These are phyloP conservation scores for Paracentrotus lividus DNA, from an alignment of 53 echinoderm and acorn worm genomes.

Conservation along the genomic window DNA sequence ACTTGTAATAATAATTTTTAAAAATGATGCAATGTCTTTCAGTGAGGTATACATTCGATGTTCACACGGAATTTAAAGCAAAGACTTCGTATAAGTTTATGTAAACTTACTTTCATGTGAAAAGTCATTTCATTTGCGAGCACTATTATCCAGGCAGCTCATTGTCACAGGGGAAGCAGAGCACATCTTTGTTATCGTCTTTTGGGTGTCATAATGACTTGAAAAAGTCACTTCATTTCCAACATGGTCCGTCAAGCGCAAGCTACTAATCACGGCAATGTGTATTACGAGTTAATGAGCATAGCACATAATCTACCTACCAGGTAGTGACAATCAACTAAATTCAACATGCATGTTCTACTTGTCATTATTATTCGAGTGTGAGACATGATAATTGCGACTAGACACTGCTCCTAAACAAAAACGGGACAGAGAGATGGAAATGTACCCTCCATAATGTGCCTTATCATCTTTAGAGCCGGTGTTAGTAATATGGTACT, in stretches of 20 bases:
- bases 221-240: constrained; percentile 40
- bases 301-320: constrained; percentile 22
- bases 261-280: background rate
- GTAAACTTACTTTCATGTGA: too few species aligned
- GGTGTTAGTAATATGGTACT: too few species aligned
- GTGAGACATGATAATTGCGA: background rate
- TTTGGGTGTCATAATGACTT: background rate
- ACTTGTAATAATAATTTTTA: too few species aligned
- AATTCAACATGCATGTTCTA: background rate
- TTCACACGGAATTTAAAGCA: too few species aligned
- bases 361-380: background rate
- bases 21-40: too few species aligned
- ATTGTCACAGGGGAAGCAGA: background rate
- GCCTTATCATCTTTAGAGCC: too few species aligned
- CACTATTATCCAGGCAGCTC: too few species aligned
- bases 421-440: background rate
- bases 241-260: background rate
- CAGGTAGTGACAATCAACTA: background rate
- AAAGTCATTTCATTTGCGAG: too few species aligned
- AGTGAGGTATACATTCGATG: too few species aligned
- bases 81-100: too few species aligned
- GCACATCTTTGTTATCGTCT: constrained; percentile 11
- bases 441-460: background rate
- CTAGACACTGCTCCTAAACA: background rate
- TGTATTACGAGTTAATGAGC: background rate